phyloP scores from a whole-genome alignment of 2,113 vertebrate species.

The Lagopus muta region DNA sequence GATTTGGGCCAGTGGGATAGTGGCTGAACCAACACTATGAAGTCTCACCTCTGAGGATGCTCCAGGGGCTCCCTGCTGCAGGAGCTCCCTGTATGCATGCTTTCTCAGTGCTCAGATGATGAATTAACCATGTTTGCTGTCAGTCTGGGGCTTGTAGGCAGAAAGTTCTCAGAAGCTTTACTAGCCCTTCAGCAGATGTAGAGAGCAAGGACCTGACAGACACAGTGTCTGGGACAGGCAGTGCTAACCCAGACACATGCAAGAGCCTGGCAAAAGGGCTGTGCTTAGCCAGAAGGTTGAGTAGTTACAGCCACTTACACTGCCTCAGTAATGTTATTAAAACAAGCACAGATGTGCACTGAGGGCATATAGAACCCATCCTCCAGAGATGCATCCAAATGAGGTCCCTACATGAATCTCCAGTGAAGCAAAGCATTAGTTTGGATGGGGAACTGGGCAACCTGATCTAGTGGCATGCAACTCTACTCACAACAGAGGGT shows the following conservation, averaged over 20 bases:
- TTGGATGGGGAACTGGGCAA: not conserved
- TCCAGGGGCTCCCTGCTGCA: not conserved
- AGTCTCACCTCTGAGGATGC: not conserved
- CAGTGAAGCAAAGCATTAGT: not conserved
- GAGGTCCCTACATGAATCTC: fast-evolving
- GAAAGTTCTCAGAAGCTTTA: not conserved
- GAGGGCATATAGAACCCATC: fast-evolving
- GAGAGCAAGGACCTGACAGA: not conserved
- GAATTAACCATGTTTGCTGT: not conserved
- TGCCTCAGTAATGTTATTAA: not conserved
- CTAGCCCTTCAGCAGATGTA: not conserved
- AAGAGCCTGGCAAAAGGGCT: not conserved
- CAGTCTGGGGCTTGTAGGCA: fast-evolving
- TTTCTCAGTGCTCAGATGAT: not conserved
- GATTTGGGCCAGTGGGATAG: not conserved
- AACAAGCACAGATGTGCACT: not conserved
- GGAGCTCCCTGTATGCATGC: not conserved
- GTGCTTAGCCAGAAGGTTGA: not conserved
- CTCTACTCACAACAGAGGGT: not conserved
- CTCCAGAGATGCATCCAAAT: not conserved
- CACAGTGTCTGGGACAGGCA: not conserved
- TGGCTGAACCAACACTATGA: not conserved
- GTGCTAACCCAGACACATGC: fast-evolving
- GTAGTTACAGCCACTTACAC: too few relatives aligned
- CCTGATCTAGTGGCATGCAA: not conserved